These are phyloP conservation scores for Morpho deidamia DNA, from an alignment of 2,888 invertebrate species.

Conservation along the genomic window DNA sequence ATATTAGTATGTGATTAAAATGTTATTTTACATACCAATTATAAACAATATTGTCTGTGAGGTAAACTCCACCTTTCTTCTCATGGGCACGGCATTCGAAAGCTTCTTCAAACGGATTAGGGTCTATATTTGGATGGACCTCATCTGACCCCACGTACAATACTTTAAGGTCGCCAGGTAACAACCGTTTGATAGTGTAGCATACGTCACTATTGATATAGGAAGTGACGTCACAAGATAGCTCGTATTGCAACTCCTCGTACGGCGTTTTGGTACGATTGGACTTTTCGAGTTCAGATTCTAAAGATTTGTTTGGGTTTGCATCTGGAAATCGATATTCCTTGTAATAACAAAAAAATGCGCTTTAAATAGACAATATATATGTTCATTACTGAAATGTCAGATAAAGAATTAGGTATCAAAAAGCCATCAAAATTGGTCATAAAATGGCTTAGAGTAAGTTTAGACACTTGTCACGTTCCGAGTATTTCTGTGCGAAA, in stretches of 20 bases:
- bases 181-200: constrained; percentile 88
- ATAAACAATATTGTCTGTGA: constrained; percentile 90
- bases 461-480: too few species aligned
- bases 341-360: too few species aligned
- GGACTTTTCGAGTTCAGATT: constrained; percentile 50
- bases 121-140: constrained; percentile 63
- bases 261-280: constrained; percentile 36
- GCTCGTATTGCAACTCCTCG: constrained; percentile 69
- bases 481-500: too few species aligned
- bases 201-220: constrained; percentile 86
- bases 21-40: constrained; percentile 63
- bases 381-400: too few species aligned
- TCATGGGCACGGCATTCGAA: constrained; percentile 80
- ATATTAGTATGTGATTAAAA: neutral
- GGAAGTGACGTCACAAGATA: constrained; percentile 84
- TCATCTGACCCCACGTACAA: constrained; percentile 79
- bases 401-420: too few species aligned
- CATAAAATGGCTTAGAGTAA: too few species aligned
- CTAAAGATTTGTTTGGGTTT: constrained; percentile 60
- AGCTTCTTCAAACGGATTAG: constrained; percentile 85
- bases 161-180: constrained; percentile 90
- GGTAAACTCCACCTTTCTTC: constrained; percentile 88
- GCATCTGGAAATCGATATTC: constrained; percentile 44
- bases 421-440: too few species aligned
- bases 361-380: too few species aligned